Evolutionary conservation across 1,140 invertebrate species (phyloP).

Genomic region (Ladona fulva): DNA sequence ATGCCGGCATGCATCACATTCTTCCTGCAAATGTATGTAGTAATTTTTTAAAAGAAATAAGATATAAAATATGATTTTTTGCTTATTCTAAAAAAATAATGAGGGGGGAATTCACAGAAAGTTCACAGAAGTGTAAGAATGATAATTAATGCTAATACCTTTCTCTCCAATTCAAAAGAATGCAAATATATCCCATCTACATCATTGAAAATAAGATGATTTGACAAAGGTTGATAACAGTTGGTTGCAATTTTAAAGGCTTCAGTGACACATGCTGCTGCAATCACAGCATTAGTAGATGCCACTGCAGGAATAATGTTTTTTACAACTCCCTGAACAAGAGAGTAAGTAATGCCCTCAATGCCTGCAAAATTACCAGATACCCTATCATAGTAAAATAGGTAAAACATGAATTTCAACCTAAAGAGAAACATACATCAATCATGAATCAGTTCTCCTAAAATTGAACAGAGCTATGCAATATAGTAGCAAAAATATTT

Average conservation of each 20-base stretch:
- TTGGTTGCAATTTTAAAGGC: slow-evolving; percentile 94
- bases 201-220: slow-evolving; percentile 97
- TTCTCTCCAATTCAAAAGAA: slow-evolving; percentile 53
- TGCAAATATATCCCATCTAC: slow-evolving; percentile 93
- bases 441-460: too few relatives aligned
- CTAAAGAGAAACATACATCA: too few relatives aligned
- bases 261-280: slow-evolving; percentile 89
- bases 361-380: slow-evolving; percentile 43
- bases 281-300: slow-evolving; percentile 97
- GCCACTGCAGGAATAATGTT: slow-evolving; percentile 99
- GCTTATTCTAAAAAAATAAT: too few relatives aligned
- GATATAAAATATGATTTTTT: not conserved
- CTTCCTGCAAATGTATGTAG: slow-evolving; percentile 37
- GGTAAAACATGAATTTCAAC: too few relatives aligned
- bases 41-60: not conserved
- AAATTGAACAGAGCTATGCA: too few relatives aligned
- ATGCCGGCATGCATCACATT: slow-evolving; percentile 78
- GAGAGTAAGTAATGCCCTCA: slow-evolving; percentile 75
- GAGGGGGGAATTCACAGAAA: too few relatives aligned
- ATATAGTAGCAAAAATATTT: too few relatives aligned
- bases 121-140: too few relatives aligned
- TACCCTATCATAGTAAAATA: not conserved
- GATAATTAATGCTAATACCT: not conserved
- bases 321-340: slow-evolving; percentile 97
- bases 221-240: slow-evolving; percentile 80